Evolutionary conservation across 2,113 vertebrate species (phyloP).

Genomic region (Oryzias curvinotus): DNA sequence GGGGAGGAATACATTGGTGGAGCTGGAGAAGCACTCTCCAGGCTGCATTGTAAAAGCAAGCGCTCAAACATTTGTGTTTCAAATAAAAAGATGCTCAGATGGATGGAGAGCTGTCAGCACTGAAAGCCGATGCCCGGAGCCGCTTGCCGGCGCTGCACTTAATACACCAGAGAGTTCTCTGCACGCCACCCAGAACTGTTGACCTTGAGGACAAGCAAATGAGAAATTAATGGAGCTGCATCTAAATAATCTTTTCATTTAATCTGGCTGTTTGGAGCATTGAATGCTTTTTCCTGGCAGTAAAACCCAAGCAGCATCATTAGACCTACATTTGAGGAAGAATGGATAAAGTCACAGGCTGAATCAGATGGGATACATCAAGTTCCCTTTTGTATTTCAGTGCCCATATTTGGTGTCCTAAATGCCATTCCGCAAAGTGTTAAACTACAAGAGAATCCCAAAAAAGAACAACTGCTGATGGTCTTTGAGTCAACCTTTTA

Average conservation of each 20-base stretch:
- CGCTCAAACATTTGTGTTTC: neutral
- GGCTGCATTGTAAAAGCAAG: conserved; percentile 7
- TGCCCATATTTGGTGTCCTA: no score
- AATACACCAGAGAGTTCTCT: conserved; percentile 18
- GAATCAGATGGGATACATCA: neutral
- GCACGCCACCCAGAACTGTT: neutral
- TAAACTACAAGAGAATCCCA: no score
- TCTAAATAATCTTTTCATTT: neutral
- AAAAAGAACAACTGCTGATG: no score
- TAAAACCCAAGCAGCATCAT: neutral
- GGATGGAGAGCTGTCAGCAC: conserved; percentile 34
- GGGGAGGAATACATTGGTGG: conserved; percentile 21
- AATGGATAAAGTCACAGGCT: neutral
- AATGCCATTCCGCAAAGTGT: no score
- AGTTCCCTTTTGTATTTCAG: no score
- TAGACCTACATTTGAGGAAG: neutral
- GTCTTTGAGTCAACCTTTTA: no score
- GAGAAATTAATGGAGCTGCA: neutral
- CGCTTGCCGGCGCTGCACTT: conserved; percentile 9
- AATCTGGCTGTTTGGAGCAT: no score
- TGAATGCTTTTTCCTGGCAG: neutral
- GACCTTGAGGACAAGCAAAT: conserved; percentile 26
- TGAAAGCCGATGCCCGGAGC: conserved; percentile 27
- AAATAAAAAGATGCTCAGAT: conserved; percentile 17
- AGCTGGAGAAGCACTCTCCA: conserved; percentile 27